phyloP scores from a whole-genome alignment of 2,797 vertebrate genomes.

The Karalla daura region DNA sequence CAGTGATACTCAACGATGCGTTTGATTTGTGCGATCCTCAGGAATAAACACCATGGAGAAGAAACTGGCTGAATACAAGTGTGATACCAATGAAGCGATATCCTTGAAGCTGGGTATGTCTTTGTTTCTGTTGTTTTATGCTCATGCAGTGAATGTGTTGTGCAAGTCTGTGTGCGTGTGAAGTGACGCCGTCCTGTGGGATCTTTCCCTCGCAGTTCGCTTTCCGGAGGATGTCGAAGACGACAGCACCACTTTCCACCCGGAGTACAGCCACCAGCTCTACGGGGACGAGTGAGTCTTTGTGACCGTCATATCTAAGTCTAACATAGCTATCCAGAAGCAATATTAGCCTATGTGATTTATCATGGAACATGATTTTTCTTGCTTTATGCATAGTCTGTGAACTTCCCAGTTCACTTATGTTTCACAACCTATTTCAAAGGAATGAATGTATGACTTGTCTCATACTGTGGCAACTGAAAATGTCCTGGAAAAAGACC shows the following conservation, averaged over 20 bases:
- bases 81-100: constrained; percentile 97
- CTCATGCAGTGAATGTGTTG: neutral
- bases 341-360: too few species aligned
- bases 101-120: constrained; percentile 94
- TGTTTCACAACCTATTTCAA: too few species aligned
- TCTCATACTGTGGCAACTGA: too few species aligned
- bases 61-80: constrained; percentile 97
- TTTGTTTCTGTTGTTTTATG: constrained; percentile 1
- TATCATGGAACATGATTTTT: too few species aligned
- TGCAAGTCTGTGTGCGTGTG: neutral
- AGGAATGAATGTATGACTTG: too few species aligned
- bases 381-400: too few species aligned
- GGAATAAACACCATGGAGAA: constrained; percentile 94
- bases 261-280: constrained; percentile 96
- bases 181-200: neutral
- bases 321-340: neutral
- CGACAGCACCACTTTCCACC: constrained; percentile 94
- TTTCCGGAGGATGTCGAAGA: constrained; percentile 97
- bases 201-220: constrained; percentile 81
- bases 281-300: constrained; percentile 97
- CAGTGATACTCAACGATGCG: too few species aligned
- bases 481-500: too few species aligned
- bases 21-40: constrained; percentile 58
- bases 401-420: too few species aligned
- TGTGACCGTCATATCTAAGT: neutral